phyloP scores from a whole-genome alignment of 2,797 vertebrate species.

The Podargus strigoides region DNA sequence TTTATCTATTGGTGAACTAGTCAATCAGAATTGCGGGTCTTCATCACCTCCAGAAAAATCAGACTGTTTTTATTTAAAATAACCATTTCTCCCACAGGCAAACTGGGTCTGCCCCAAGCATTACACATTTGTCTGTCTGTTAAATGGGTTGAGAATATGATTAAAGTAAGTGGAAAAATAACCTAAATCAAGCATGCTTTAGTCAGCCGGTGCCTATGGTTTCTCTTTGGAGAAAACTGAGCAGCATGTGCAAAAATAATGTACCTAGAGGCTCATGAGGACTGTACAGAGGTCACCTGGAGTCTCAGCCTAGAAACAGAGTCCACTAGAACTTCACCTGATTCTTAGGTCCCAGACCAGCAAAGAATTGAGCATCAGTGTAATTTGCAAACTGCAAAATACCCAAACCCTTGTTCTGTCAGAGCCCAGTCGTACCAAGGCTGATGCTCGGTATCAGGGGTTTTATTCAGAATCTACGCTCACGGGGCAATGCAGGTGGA shows the following conservation, averaged over 20 bases:
- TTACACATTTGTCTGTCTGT: conserved; percentile 49
- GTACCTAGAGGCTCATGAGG: neutral
- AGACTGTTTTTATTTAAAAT: conserved; percentile 59
- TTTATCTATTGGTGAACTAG: conserved; percentile 67
- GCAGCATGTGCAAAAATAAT: neutral
- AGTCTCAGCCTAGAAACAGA: neutral
- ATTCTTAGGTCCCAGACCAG: neutral
- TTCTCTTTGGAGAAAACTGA: conserved; percentile 7
- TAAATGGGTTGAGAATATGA: conserved; percentile 45
- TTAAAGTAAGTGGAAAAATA: conserved; percentile 55
- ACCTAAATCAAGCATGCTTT: neutral
- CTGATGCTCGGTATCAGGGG: accelerated
- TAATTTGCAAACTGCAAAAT: neutral
- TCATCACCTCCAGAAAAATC: conserved; percentile 60
- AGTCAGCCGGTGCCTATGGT: neutral
- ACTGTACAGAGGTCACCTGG: neutral
- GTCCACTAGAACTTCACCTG: neutral
- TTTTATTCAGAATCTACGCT: accelerated
- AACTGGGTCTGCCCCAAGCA: conserved; percentile 66
- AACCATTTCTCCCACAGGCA: conserved; percentile 52
- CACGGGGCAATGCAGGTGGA: neutral
- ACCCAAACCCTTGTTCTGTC: neutral
- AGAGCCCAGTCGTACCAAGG: neutral
- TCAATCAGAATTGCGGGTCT: conserved; percentile 63
- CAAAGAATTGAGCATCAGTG: neutral